Conservation (phyloP, 2,888 invertebrate species). For the Griposia aprilina region DNA sequence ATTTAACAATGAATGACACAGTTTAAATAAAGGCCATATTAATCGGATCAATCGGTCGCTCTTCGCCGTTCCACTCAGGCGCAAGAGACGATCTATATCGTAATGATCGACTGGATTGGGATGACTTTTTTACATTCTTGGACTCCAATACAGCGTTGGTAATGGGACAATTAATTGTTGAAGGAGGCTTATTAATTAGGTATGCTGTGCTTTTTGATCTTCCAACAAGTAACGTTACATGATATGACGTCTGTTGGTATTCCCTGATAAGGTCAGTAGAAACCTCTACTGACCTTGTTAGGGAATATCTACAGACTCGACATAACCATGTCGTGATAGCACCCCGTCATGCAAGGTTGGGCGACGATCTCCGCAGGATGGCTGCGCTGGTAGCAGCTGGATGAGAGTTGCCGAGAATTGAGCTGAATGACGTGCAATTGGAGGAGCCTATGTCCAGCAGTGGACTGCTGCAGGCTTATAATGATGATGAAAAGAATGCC, state of each 20-base stretch:
- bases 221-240: not conserved
- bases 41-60: conserved; percentile 62
- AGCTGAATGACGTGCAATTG: not conserved
- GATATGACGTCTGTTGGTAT: not conserved
- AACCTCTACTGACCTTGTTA: too few relatives aligned
- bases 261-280: not conserved
- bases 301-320: too few relatives aligned
- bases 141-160: conserved; percentile 34
- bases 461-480: not conserved
- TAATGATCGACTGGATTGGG: conserved; percentile 44
- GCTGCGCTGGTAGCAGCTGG: not conserved
- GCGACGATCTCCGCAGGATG: not conserved
- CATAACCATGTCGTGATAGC: not conserved
- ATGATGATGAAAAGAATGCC: not conserved
- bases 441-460: not conserved
- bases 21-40: conserved; percentile 64
- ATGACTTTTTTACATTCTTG: conserved; percentile 49
- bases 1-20: conserved; percentile 62
- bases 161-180: conserved; percentile 42
- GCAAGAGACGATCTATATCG: conserved; percentile 62
- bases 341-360: not conserved
- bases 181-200: not conserved
- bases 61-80: conserved; percentile 48
- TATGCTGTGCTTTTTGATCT: not conserved
- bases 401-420: not conserved